Conservation (phyloP, 92 coral and sea anemone genomes). For the Palythoa caribaeorum region DNA sequence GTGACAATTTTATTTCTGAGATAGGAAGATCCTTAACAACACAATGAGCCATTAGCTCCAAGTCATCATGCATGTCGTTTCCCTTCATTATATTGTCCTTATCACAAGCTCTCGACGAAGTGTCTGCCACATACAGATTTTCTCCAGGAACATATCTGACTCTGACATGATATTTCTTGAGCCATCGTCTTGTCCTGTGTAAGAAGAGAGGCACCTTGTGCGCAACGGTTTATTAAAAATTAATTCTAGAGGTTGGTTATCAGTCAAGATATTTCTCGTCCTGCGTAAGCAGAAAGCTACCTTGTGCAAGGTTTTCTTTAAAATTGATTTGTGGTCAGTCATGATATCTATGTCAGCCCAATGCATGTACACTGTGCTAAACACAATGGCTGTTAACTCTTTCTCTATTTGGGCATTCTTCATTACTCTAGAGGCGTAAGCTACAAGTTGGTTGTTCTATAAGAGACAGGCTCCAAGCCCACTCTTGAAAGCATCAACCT, state of each 20-base stretch:
- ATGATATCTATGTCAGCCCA: too few relatives aligned
- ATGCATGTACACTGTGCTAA: background rate
- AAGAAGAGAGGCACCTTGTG: background rate
- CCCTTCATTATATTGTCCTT: background rate
- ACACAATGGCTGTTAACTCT: background rate
- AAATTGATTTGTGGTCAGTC: constrained; percentile 1
- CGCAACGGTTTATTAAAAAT: too few relatives aligned
- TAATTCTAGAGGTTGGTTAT: too few relatives aligned
- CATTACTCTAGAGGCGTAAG: constrained; percentile 35
- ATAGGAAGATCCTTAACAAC: background rate
- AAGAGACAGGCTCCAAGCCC: background rate
- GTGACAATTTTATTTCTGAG: background rate
- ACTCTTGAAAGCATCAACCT: constrained; percentile 60
- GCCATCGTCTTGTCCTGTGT: constrained; percentile 61
- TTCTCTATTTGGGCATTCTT: too few relatives aligned
- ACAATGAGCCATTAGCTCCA: background rate
- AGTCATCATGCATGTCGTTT: background rate
- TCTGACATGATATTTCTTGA: constrained; percentile 46
- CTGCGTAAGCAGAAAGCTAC: too few relatives aligned
- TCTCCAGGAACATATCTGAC: constrained; percentile 66
- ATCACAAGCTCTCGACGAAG: constrained; percentile 52
- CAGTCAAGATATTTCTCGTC: too few relatives aligned
- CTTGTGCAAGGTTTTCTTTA: too few relatives aligned
- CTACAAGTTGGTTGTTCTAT: constrained; percentile 41
- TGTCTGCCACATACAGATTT: constrained; percentile 59